Evolutionary conservation across 1,140 invertebrate species (phyloP).

Genomic region (Hyles euphorbiae): DNA sequence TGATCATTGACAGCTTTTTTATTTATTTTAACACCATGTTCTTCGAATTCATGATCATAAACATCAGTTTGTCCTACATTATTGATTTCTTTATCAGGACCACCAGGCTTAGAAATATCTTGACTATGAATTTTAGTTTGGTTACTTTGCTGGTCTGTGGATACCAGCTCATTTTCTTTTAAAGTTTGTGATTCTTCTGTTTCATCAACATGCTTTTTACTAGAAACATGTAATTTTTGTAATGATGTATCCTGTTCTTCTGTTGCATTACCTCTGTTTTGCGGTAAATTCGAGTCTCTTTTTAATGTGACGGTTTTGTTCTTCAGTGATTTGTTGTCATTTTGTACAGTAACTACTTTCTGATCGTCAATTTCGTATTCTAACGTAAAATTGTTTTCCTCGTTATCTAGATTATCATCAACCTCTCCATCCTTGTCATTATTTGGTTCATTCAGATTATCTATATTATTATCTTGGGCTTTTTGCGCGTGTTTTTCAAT

Average conservation of each 20-base stretch:
- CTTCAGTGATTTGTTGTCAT: no score
- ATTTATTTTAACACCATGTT: not conserved
- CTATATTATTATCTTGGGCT: not conserved
- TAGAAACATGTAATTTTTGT: no score
- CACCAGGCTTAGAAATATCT: no score
- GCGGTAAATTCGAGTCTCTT: not conserved
- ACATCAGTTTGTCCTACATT: constrained; percentile 3
- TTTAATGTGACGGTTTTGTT: not conserved
- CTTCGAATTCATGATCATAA: constrained; percentile 16
- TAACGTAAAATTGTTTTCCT: constrained; percentile 4
- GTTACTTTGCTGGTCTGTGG: no score
- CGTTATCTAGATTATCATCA: constrained; percentile 16
- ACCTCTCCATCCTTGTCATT: constrained; percentile 9
- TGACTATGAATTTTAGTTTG: no score
- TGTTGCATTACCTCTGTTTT: no score
- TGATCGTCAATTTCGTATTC: not conserved
- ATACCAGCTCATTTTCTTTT: constrained; percentile 3
- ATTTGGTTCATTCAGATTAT: constrained; percentile 2
- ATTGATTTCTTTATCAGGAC: no score
- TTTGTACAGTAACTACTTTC: not conserved
- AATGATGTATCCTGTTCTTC: no score
- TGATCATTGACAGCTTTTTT: not conserved
- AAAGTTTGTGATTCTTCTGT: not conserved
- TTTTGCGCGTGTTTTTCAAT: constrained; percentile 1
- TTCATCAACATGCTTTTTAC: not conserved